A percentile compares a stretch with the other conserved stretches of the same genome.
Evolutionary conservation across 37 sponge, comb jelly and placozoan genomes (phyloP).

Genomic region (Aphrocallistes beatrix): DNA sequence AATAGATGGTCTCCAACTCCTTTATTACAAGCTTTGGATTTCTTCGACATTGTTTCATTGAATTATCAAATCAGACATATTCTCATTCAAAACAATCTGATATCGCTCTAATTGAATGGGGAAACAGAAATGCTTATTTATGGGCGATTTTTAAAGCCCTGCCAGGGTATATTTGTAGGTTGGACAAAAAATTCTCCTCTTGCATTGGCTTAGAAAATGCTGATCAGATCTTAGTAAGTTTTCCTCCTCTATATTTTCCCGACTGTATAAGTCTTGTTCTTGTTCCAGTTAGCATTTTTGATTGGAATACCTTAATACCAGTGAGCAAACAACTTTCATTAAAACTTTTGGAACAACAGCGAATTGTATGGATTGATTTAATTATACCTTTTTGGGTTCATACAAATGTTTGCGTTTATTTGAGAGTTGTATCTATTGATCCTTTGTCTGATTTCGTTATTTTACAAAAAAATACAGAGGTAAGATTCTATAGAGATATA

Average conservation of each 20-base stretch:
- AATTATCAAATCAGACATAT: too few relatives aligned
- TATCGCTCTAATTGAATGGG: neutral
- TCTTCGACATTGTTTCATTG: neutral
- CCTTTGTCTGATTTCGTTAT: neutral
- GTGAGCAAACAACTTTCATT: neutral
- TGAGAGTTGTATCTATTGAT: neutral
- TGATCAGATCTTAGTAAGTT: neutral
- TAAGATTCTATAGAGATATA: neutral
- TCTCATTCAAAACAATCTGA: too few relatives aligned
- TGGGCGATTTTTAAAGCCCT: neutral
- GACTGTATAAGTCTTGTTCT: neutral
- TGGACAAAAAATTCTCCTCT: neutral
- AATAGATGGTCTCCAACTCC: neutral
- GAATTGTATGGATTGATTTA: neutral
- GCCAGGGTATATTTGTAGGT: neutral
- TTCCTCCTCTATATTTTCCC: neutral
- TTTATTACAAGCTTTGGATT: neutral
- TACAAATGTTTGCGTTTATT: neutral
- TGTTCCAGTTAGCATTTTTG: neutral
- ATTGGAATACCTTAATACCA: neutral
- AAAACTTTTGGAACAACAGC: neutral
- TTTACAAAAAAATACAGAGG: neutral
- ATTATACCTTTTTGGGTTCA: neutral
- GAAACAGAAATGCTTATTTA: neutral
- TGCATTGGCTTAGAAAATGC: neutral